Conservation (phyloP, 2,888 invertebrate species). For the Aplocera efformata region DNA sequence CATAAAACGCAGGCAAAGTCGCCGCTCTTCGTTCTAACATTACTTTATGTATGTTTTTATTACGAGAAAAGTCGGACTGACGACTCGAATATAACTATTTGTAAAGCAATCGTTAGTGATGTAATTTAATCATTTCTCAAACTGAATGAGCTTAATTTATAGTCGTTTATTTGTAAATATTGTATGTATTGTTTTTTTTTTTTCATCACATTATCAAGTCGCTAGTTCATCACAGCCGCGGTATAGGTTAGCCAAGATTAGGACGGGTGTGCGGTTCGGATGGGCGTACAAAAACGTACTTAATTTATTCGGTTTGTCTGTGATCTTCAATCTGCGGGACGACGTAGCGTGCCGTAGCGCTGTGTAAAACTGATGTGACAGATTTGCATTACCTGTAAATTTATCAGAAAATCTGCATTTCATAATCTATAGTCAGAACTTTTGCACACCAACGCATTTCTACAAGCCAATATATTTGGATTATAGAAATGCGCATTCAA, state of each 20-base stretch:
- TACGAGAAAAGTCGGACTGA: not conserved
- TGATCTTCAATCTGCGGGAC: conserved; percentile 34
- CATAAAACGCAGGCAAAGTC: conserved; percentile 3
- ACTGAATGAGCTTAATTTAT: conserved; percentile 71
- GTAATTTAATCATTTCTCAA: conserved; percentile 61
- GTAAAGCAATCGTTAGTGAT: conserved; percentile 58
- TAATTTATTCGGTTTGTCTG: conserved; percentile 51
- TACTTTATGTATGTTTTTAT: conserved; percentile 3
- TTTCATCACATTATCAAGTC: conserved; percentile 23
- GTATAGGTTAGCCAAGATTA: no score
- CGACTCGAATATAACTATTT: conserved; percentile 24
- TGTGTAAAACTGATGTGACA: no score
- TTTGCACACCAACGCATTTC: no score
- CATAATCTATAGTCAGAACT: no score
- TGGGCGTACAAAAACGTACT: conserved; percentile 27
- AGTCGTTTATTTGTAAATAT: conserved; percentile 73
- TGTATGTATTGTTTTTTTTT: conserved; percentile 60
- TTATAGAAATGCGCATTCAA: no score
- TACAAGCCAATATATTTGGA: no score
- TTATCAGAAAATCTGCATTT: no score
- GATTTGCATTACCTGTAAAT: no score
- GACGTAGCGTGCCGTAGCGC: no score
- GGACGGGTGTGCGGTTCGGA: conserved; percentile 8
- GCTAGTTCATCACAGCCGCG: conserved; percentile 48
- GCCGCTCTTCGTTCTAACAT: conserved; percentile 2